These are phyloP conservation scores for Drosophila parvula DNA, from an alignment of 1,140 invertebrate genomes.

Conservation along the genomic window DNA sequence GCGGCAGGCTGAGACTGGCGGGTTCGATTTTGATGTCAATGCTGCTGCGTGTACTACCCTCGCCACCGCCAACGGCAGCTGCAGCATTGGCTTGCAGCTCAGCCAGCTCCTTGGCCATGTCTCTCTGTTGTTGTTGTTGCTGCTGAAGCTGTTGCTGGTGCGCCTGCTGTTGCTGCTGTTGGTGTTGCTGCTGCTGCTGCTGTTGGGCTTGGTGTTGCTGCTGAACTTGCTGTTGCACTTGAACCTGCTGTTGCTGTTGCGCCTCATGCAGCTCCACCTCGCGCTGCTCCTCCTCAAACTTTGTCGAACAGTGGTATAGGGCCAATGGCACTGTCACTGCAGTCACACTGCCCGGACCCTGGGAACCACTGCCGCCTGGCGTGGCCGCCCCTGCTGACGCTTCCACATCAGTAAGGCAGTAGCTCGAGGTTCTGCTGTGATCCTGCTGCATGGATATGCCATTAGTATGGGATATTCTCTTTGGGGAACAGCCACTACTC, in stretches of 20 bases:
- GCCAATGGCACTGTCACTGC: constrained; percentile 62
- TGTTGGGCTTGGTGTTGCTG: constrained; percentile 42
- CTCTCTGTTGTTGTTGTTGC: constrained; percentile 53
- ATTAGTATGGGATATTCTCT: neutral
- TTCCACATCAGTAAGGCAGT: constrained; percentile 72
- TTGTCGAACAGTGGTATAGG: constrained; percentile 65
- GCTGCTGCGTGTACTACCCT: constrained; percentile 47
- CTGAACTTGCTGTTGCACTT: constrained; percentile 41
- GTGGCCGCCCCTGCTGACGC: constrained; percentile 41
- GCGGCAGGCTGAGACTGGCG: constrained; percentile 44
- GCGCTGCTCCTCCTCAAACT: constrained; percentile 68
- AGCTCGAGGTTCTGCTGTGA: constrained; percentile 67
- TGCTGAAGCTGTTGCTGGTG: constrained; percentile 33
- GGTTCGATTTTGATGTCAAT: constrained; percentile 74
- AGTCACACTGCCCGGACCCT: constrained; percentile 42
- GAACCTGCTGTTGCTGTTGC: constrained; percentile 52
- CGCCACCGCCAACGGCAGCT: constrained; percentile 32
- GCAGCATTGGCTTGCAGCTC: constrained; percentile 63
- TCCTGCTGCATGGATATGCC: constrained; percentile 38
- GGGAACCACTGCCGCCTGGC: constrained; percentile 25
- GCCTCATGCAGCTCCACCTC: constrained; percentile 48
- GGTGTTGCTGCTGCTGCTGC: constrained; percentile 52
- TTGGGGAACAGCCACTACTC: neutral
- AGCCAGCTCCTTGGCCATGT: constrained; percentile 60
- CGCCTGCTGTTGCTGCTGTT: constrained; percentile 41